Conservation (phyloP, 2,113 vertebrate species). For the Bambusicola thoracicus region DNA sequence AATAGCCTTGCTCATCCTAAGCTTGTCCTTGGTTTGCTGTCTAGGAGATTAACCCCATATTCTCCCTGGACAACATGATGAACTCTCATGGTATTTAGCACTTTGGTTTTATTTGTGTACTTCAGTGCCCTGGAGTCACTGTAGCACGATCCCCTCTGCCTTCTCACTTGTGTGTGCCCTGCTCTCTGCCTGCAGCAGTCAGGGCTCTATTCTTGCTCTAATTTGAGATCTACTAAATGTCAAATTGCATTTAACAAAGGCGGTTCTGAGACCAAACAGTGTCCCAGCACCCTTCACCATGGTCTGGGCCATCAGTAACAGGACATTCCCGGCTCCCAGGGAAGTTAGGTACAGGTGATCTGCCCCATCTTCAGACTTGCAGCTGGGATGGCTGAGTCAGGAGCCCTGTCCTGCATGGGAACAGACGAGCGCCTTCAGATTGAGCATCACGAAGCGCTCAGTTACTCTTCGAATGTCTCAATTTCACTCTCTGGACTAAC, state of each 20-base stretch:
- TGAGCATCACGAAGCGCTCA: not conserved
- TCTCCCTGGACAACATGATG: not conserved
- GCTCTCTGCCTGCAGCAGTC: not conserved
- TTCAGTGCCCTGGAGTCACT: not conserved
- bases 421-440: not conserved
- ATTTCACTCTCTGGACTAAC: not conserved
- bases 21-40: not conserved
- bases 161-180: not conserved
- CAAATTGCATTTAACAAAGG: not conserved
- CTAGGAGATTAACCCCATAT: not conserved
- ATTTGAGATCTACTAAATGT: not conserved
- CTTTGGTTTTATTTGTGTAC: not conserved
- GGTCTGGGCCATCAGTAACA: not conserved
- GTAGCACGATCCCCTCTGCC: not conserved
- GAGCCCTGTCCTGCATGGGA: not conserved
- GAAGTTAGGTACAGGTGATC: not conserved
- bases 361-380: not conserved
- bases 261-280: not conserved
- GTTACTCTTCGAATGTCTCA: conserved; percentile 18
- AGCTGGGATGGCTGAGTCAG: not conserved
- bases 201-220: not conserved
- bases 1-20: not conserved
- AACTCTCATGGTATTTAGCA: not conserved
- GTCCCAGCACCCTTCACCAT: not conserved
- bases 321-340: not conserved